Percentiles rank a stretch among this genome's conserved stretches.
Evolutionary conservation across 2,888 invertebrate species (phyloP).

Genomic region (Sipha maydis): DNA sequence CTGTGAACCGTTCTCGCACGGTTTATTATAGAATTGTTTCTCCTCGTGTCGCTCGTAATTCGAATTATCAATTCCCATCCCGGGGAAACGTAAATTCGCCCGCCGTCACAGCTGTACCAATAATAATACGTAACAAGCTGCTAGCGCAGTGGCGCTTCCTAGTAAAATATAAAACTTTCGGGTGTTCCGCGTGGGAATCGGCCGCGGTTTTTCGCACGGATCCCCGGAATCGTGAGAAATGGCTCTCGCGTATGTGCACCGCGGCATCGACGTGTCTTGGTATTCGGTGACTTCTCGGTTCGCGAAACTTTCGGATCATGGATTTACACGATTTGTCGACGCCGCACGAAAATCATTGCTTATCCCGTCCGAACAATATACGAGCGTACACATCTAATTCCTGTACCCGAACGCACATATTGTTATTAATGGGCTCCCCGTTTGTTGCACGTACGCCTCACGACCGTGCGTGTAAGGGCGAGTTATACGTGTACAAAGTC

Average conservation of each 20-base stretch:
- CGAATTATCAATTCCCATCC: constrained; percentile 60
- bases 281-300: too few species aligned
- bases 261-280: background rate
- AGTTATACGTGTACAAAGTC: too few species aligned
- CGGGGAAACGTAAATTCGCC: constrained; percentile 34
- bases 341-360: background rate
- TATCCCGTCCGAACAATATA: background rate
- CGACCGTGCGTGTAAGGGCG: background rate
- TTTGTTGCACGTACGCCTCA: background rate
- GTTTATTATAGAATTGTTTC: background rate
- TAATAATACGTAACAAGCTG: too few species aligned
- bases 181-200: constrained; percentile 15
- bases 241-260: background rate
- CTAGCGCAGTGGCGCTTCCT: background rate
- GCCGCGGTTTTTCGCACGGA: background rate
- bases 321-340: constrained; percentile 23
- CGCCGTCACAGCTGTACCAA: background rate
- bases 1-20: too few species aligned
- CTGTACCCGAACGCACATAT: background rate
- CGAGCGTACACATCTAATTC: background rate
- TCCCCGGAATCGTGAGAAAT: constrained; percentile 38
- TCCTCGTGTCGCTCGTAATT: constrained; percentile 40
- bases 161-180: constrained; percentile 15
- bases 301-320: constrained; percentile 25
- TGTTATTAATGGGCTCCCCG: constrained; percentile 37